A percentile compares a stretch with the other conserved stretches of the same genome.
These are phyloP conservation scores for Mus minutoides DNA, from an alignment of 2,797 vertebrate genomes.

Conservation along the genomic window DNA sequence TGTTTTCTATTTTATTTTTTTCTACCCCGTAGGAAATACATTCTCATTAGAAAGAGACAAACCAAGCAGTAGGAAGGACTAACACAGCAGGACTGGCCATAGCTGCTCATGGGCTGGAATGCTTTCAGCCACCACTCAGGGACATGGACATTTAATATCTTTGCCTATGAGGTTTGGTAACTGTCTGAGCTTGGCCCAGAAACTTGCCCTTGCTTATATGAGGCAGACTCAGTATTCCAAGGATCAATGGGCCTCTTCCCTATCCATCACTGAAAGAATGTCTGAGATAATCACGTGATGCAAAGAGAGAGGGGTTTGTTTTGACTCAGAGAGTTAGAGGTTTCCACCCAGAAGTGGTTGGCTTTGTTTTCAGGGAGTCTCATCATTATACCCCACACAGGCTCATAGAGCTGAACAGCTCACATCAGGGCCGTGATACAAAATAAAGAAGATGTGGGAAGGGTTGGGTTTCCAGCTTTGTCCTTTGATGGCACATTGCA, in stretches of 20 bases:
- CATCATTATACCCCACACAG: no score
- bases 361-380: not conserved
- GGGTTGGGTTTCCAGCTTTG: not conserved
- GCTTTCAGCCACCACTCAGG: not conserved
- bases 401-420: not conserved
- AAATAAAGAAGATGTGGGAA: not conserved
- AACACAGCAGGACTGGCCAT: not conserved
- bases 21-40: not conserved
- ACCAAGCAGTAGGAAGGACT: not conserved
- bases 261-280: not conserved
- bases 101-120: not conserved
- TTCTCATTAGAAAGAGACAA: slow-evolving; percentile 38
- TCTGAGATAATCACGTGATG: not conserved
- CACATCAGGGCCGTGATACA: not conserved
- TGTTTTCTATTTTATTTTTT: not conserved
- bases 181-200: not conserved
- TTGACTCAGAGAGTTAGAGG: not conserved
- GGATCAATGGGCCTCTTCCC: not conserved
- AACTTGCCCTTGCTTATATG: rapidly evolving
- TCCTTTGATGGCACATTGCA: no score
- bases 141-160: not conserved
- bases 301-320: not conserved
- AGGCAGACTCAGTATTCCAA: not conserved
- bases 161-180: not conserved
- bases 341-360: not conserved